Evolutionary conservation across 2,113 vertebrate genomes (phyloP).

Genomic region (Vidua chalybeata): DNA sequence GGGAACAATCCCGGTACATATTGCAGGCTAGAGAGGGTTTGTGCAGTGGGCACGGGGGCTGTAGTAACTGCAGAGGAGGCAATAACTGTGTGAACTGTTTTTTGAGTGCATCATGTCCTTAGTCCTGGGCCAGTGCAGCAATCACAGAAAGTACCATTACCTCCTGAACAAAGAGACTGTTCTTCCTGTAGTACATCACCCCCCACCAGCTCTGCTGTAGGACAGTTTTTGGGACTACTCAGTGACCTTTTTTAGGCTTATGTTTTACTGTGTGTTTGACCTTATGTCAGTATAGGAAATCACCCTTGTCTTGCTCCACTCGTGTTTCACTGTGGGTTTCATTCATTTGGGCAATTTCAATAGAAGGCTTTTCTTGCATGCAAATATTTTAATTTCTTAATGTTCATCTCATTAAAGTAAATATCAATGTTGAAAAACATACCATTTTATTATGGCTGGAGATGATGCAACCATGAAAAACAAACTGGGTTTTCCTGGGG

Average conservation of each 20-base stretch:
- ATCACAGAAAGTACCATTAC: background rate
- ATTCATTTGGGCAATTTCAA: background rate
- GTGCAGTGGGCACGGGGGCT: too few species aligned
- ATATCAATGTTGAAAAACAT: background rate
- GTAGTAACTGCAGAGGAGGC: background rate
- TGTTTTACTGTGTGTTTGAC: background rate
- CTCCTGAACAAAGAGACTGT: background rate
- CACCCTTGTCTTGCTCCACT: background rate
- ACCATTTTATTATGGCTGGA: background rate
- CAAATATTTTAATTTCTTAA: background rate
- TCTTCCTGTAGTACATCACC: background rate
- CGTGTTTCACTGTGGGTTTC: background rate
- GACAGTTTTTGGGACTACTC: background rate
- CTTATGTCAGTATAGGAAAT: background rate
- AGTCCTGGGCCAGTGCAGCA: background rate
- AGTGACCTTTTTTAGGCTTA: background rate
- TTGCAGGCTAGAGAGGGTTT: background rate
- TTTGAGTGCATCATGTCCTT: background rate
- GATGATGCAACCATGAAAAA: background rate
- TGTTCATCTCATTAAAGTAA: background rate
- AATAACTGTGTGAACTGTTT: background rate
- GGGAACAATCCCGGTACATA: rapidly evolving
- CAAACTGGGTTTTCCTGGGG: background rate
- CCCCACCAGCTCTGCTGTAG: background rate
- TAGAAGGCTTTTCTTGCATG: background rate